Evolutionary conservation across 2,113 vertebrate species (phyloP).

Genomic region (Hirundichthys speculiger): DNA sequence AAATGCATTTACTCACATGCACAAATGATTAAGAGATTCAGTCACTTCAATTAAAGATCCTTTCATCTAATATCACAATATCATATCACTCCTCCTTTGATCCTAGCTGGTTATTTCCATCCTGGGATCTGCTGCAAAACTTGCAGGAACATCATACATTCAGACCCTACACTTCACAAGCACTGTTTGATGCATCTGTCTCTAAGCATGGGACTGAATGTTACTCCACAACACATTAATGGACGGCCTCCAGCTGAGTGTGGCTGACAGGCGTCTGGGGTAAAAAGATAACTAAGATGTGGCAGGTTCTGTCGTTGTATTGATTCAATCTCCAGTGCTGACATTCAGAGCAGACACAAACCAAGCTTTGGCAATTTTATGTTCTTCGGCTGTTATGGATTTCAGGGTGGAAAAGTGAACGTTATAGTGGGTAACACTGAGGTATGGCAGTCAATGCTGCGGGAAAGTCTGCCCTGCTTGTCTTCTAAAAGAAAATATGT

Average conservation of each 20-base stretch:
- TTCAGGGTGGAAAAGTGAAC: constrained; percentile 58
- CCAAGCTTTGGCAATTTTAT: constrained; percentile 54
- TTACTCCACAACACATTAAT: constrained; percentile 67
- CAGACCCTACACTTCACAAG: constrained; percentile 59
- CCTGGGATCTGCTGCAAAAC: constrained; percentile 54
- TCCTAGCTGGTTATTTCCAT: constrained; percentile 54
- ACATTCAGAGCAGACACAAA: constrained; percentile 63
- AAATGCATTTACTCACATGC: constrained; percentile 8
- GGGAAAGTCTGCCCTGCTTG: constrained; percentile 17
- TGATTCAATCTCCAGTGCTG: constrained; percentile 66
- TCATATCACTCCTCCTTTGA: constrained; percentile 49
- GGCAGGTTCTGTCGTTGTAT: constrained; percentile 69
- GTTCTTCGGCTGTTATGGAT: constrained; percentile 57
- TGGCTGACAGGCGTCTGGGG: constrained; percentile 70
- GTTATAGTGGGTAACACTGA: constrained; percentile 46
- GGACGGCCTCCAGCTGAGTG: constrained; percentile 68
- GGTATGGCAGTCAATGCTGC: constrained; percentile 25
- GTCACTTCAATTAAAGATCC: constrained; percentile 18
- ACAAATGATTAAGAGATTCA: constrained; percentile 55
- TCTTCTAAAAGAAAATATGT: constrained; percentile 37
- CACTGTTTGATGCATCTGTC: constrained; percentile 59
- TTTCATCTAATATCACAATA: constrained; percentile 47
- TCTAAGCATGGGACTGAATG: constrained; percentile 59
- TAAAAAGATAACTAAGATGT: constrained; percentile 60
- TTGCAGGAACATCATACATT: constrained; percentile 49